Evolutionary conservation across 2,113 vertebrate species (phyloP), one percentile per base, ranked within the genome.

Genomic region (Archocentrus centrarchus): DNA sequence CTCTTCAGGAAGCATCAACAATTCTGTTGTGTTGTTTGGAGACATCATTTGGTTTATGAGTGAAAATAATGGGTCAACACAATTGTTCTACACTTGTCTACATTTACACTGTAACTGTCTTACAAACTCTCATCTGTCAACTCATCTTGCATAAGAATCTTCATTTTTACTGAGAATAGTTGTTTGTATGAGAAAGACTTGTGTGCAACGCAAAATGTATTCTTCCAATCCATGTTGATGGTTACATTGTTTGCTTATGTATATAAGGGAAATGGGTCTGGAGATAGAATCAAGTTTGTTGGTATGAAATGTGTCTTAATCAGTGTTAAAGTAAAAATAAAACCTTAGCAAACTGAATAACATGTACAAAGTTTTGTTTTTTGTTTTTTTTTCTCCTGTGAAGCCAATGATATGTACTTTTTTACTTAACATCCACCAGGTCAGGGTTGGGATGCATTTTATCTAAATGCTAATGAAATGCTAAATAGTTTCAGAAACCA

Each of bases 301-400:
- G 18, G 20, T 84, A 59, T 66, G 17, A 82, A 79, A 84, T 35
- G 32, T 86, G 57, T 85, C 24, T 81, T 70, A 47, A 57, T 60
- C 9, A 62, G 35, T 75, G 53, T 81, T 63, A 41, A 68, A 70
- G 63, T 70, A 32, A 80, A 70, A 73, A 60, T 35, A 60, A 35
- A 37, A 59, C 73, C 32, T 1, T 20, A 32, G 15, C 6, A 50
- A 62, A 79, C 10, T 55, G 44, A 50, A 11, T 27, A 47, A 60
- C 22, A 44, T 20, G 66, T 17, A 53, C 13, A 10, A 53, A 32
- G 24, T 7, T n/a, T n/a, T n/a, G n/a, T n/a, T n/a, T n/a, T n/a
- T n/a, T 30, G 1, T 24, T 24, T 7, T 53, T 2, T 11, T 53
- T 20, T 73, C 1, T 47, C 8, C 10, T n/a, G 17, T 70, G 15